Evolutionary conservation across 2,888 invertebrate species (phyloP).

Genomic region (Nomada hirtipes): DNA sequence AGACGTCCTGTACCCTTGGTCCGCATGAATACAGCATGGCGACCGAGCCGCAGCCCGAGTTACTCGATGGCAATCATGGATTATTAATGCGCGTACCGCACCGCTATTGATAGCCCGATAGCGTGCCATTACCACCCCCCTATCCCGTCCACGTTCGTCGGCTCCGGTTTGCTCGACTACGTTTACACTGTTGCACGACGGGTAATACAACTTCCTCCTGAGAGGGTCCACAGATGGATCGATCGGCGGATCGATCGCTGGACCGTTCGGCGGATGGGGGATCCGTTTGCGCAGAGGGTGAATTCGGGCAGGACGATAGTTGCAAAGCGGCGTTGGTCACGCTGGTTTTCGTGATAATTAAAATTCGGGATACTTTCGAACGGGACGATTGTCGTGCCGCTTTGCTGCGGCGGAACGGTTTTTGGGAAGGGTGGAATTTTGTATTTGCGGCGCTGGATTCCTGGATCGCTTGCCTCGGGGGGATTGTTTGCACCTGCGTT

Average conservation of each 20-base stretch:
- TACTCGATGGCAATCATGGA: conserved; percentile 72
- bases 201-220: conserved; percentile 57
- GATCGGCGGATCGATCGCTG: conserved; percentile 11
- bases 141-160: conserved; percentile 65
- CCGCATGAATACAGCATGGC: conserved; percentile 60
- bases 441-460: too few relatives aligned
- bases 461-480: too few relatives aligned
- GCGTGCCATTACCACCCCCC: conserved; percentile 70
- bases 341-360: too few relatives aligned
- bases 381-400: too few relatives aligned
- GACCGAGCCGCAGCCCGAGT: conserved; percentile 46
- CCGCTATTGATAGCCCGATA: conserved; percentile 77
- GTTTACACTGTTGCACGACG: conserved; percentile 64
- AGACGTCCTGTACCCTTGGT: conserved; percentile 34
- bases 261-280: background rate
- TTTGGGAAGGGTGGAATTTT: too few relatives aligned
- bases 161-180: conserved; percentile 37
- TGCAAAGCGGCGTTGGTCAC: background rate
- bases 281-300: background rate
- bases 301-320: background rate
- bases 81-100: conserved; percentile 75
- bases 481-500: too few relatives aligned
- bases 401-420: too few relatives aligned
- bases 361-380: background rate
- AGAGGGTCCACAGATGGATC: conserved; percentile 19